Conservation (phyloP, 2,888 invertebrate species). For the Philereme transversata region DNA sequence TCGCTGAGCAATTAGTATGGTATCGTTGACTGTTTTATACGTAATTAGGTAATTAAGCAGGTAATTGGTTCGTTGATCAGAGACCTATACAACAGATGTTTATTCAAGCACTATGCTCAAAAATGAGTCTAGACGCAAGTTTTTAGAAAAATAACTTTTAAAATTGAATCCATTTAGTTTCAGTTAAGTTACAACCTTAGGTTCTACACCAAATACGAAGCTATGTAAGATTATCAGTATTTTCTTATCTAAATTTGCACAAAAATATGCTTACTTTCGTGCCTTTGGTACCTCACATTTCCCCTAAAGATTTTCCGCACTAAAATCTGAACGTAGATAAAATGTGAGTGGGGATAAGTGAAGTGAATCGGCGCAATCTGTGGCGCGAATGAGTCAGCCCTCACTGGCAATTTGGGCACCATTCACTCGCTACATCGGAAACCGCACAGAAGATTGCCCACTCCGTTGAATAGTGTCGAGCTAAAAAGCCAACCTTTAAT, state of each 20-base stretch:
- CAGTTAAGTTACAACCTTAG: too few relatives aligned
- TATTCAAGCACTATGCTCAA: too few relatives aligned
- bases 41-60: too few relatives aligned
- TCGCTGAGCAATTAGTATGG: too few relatives aligned
- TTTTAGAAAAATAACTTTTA: too few relatives aligned
- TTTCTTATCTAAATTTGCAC: background rate
- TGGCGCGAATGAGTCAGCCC: conserved; percentile 66
- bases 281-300: background rate
- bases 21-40: too few relatives aligned
- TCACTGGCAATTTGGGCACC: conserved; percentile 72
- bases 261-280: background rate
- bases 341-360: conserved; percentile 56
- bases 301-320: conserved; percentile 14
- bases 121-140: too few relatives aligned
- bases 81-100: too few relatives aligned
- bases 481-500: conserved; percentile 57
- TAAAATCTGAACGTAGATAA: conserved; percentile 40
- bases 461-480: conserved; percentile 57
- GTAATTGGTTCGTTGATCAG: too few relatives aligned
- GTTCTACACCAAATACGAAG: too few relatives aligned
- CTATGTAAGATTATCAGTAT: too few relatives aligned
- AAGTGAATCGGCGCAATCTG: conserved; percentile 71
- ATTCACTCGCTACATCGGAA: conserved; percentile 73
- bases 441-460: conserved; percentile 70
- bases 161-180: too few relatives aligned